A percentile compares a stretch with the other conserved stretches of the same genome.
These are phyloP conservation scores for Noturus placidus DNA, from an alignment of 2,113 vertebrate genomes.

Conservation along the genomic window DNA sequence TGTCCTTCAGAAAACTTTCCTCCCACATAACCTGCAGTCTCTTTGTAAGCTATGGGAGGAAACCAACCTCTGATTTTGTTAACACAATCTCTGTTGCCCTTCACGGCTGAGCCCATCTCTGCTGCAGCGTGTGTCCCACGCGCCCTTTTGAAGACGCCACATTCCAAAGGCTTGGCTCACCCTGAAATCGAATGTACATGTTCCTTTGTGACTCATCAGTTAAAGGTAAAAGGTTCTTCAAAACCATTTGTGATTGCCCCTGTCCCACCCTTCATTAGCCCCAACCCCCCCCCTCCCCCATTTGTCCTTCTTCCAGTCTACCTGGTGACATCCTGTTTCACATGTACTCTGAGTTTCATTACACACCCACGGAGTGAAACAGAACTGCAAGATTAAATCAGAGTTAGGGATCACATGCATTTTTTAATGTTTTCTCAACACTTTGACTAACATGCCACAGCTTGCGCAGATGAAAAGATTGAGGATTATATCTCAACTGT, in stretches of 20 bases:
- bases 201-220: slow-evolving; percentile 33
- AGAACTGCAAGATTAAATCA: slow-evolving; percentile 39
- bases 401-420: slow-evolving; percentile 23
- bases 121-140: neutral
- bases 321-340: neutral
- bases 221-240: neutral
- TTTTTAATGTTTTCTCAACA: slow-evolving; percentile 50
- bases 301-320: neutral
- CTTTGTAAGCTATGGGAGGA: slow-evolving; percentile 34
- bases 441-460: slow-evolving; percentile 46
- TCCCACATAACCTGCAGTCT: slow-evolving; percentile 35
- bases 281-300: neutral
- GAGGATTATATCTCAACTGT: slow-evolving; percentile 33
- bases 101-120: slow-evolving; percentile 31
- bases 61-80: slow-evolving; percentile 33
- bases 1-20: slow-evolving; percentile 32
- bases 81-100: slow-evolving; percentile 40
- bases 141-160: slow-evolving; percentile 22
- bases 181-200: neutral
- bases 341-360: slow-evolving; percentile 42
- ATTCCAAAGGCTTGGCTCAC: slow-evolving; percentile 40
- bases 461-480: slow-evolving; percentile 47
- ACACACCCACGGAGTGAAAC: slow-evolving; percentile 63
- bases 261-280: neutral
- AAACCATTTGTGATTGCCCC: neutral